These are phyloP conservation scores for Acronicta aceris DNA, from an alignment of 2,888 invertebrate genomes.

Conservation along the genomic window DNA sequence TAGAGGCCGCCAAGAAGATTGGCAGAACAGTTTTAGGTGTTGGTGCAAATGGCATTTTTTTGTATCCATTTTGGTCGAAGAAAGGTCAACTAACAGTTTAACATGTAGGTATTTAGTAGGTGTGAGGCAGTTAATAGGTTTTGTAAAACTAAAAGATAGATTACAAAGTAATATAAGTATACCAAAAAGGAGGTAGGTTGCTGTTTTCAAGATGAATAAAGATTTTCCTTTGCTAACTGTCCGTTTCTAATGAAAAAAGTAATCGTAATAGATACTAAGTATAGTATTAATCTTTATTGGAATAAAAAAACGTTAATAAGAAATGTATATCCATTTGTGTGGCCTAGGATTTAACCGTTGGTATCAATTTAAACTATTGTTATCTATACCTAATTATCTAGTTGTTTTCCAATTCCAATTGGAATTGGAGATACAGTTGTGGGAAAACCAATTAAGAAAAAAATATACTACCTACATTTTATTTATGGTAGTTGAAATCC, in stretches of 20 bases:
- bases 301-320: constrained; percentile 7
- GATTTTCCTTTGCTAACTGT: too few relatives aligned
- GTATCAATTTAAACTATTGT: constrained; percentile 19
- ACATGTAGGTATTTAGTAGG: background rate
- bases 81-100: background rate
- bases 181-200: too few relatives aligned
- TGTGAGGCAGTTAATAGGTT: too few relatives aligned
- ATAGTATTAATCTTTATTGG: too few relatives aligned
- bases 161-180: too few relatives aligned
- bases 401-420: constrained; percentile 31
- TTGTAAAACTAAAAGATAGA: too few relatives aligned
- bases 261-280: too few relatives aligned
- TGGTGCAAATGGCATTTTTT: background rate
- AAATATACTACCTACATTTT: background rate
- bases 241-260: too few relatives aligned
- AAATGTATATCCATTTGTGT: constrained; percentile 19
- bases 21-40: background rate
- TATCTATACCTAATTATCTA: constrained; percentile 24
- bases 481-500: background rate
- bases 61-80: background rate
- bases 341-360: constrained; percentile 11
- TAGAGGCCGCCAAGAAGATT: constrained; percentile 6
- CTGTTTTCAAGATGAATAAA: too few relatives aligned
- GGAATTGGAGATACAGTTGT: constrained; percentile 4
- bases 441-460: constrained; percentile 9